Conservation (phyloP, 2,113 vertebrate genomes). For the Neoarius graeffei region DNA sequence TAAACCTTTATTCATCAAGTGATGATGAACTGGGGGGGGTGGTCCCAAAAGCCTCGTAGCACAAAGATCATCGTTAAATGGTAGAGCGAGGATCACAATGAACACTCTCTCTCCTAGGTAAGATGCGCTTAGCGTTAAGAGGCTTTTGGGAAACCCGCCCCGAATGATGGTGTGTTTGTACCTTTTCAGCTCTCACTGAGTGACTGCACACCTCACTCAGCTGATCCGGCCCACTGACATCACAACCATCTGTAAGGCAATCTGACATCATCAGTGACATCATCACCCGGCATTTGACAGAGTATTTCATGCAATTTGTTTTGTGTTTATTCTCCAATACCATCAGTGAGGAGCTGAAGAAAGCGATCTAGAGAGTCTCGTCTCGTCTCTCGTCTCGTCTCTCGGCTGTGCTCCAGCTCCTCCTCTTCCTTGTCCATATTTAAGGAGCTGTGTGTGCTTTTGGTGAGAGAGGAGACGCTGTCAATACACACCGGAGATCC, state of each 20-base stretch:
- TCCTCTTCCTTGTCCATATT: constrained; percentile 73
- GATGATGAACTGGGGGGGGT: neutral
- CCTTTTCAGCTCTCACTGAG: constrained; percentile 88
- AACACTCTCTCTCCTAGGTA: too few species aligned
- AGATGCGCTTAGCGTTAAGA: too few species aligned
- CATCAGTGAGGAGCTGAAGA: neutral
- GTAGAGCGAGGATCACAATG: too few species aligned
- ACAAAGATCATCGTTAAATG: too few species aligned
- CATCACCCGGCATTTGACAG: neutral
- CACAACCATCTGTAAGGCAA: constrained; percentile 60
- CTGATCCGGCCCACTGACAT: constrained; percentile 65
- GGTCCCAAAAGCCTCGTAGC: too few species aligned
- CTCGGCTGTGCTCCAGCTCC: constrained; percentile 63
- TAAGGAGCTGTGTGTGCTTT: constrained; percentile 72
- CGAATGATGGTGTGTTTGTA: constrained; percentile 48
- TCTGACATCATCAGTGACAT: constrained; percentile 10
- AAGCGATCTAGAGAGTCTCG: constrained; percentile 52
- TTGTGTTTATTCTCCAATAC: neutral
- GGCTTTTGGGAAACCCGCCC: too few species aligned
- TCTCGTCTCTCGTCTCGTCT: constrained; percentile 55
- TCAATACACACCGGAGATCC: constrained; percentile 55
- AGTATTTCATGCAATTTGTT: neutral
- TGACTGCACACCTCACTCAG: constrained; percentile 88
- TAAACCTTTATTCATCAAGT: neutral
- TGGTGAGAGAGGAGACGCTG: constrained; percentile 67